Evolutionary conservation across 2,888 invertebrate species (phyloP).

Genomic region (Ceraclea dissimilis): DNA sequence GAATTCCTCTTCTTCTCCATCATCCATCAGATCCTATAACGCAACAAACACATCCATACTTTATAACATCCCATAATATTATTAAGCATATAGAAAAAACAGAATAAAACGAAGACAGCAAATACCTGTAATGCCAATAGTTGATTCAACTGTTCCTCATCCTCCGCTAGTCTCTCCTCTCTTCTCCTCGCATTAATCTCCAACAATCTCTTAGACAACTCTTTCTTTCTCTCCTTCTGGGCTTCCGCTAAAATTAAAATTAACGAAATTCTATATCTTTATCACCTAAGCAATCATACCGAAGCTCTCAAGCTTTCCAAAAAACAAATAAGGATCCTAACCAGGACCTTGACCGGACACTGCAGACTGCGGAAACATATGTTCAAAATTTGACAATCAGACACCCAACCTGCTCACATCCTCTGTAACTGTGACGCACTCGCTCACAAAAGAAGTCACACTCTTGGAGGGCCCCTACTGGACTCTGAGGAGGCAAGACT

Average conservation of each 20-base stretch:
- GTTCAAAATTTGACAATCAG: no score
- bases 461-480: no score
- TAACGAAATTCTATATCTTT: no score
- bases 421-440: no score
- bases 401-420: no score
- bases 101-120: conserved; percentile 1
- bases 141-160: conserved; percentile 78
- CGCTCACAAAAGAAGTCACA: no score
- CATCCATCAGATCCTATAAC: conserved; percentile 53
- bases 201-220: conserved; percentile 73
- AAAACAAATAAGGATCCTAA: no score
- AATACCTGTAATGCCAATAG: conserved; percentile 62
- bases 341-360: no score
- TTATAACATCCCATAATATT: neutral
- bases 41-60: neutral
- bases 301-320: no score
- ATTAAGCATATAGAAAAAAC: neutral
- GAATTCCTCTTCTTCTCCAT: conserved; percentile 66
- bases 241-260: conserved; percentile 56
- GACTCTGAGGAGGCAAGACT: no score
- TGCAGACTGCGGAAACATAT: no score
- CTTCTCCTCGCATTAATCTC: conserved; percentile 87
- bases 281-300: no score
- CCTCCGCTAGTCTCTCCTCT: conserved; percentile 79
- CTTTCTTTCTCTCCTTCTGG: conserved; percentile 79